phyloP scores from a whole-genome alignment of 2,797 vertebrate species.

The Coregonus suidteri region DNA sequence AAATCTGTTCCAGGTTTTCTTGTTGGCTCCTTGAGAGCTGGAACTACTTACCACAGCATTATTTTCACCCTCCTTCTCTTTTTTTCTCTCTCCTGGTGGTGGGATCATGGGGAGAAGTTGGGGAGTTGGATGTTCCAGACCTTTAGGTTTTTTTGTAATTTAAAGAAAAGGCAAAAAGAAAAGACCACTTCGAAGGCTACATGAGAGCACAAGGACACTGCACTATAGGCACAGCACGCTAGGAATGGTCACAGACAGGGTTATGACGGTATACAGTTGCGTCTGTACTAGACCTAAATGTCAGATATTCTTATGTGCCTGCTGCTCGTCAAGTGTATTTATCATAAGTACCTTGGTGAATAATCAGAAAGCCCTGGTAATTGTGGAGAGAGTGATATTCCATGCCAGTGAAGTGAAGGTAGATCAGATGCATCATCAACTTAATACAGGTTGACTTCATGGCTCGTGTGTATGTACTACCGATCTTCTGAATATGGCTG shows the following conservation, averaged over 20 bases:
- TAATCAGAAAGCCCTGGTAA: not conserved
- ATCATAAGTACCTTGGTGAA: not conserved
- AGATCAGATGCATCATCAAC: slow-evolving; percentile 15
- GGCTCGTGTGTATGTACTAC: not conserved
- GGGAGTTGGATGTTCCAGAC: slow-evolving; percentile 65
- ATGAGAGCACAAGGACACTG: slow-evolving; percentile 1
- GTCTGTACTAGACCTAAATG: not conserved
- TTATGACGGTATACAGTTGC: not conserved
- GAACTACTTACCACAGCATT: slow-evolving; percentile 80
- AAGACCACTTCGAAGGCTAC: slow-evolving; percentile 12
- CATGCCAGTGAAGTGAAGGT: not conserved
- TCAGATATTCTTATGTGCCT: not conserved
- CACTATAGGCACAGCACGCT: not conserved
- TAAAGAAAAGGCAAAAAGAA: slow-evolving; percentile 40
- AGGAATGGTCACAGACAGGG: not conserved
- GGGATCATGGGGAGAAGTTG: slow-evolving; percentile 74
- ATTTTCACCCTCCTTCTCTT: slow-evolving; percentile 67
- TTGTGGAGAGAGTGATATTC: not conserved
- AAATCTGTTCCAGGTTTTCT: slow-evolving; percentile 66
- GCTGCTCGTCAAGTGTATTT: not conserved
- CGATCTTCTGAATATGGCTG: not conserved
- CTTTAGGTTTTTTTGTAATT: slow-evolving; percentile 64
- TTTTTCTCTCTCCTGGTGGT: slow-evolving; percentile 55
- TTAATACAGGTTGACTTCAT: not conserved
- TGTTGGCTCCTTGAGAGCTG: slow-evolving; percentile 52